Base-by-base conservation (phyloP, 2,113 vertebrate genomes). In the Anolis carolinensis region DNA sequence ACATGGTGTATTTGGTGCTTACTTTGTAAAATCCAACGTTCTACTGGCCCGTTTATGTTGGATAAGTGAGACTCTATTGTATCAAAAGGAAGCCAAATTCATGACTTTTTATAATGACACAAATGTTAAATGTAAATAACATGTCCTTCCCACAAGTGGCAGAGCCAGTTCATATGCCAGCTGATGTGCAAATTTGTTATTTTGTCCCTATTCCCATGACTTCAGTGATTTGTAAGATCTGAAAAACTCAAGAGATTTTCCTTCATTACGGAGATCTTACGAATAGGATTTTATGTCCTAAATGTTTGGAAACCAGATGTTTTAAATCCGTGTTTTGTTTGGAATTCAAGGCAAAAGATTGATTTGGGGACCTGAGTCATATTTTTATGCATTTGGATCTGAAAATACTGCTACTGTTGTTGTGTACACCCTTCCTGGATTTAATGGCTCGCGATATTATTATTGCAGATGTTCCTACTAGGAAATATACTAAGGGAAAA, bases 391-490 rank as follows among this genome's bases (percentile, higher is more conserved):
- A 34, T 85, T 11, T 23, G 32, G 76, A n/a, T 85, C 75, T 85
- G 32, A 21, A 85, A 79, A 79, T n/a, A n/a, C 18, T 55, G 14
- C 32, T 81, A 59, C 63, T 77, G 25, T 44, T 68, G 6, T 77
- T 82, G 36, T 27, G 77, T 63, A 85, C 63, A 59, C 20, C 36
- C 62, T 76, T 77, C 23, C 62, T 77, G 79, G 63, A 70, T 36
- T 16, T 77, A 70, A 87, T 77, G 13, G 25, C 77, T 39, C 62
- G 25, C 70, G n/a, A 25, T 5, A 55, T 82, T 14, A 72, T 85
- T 79, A 70, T 59, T 85, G 65, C 83, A 79, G 65, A 67, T 67
- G 62, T 84, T 84, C 50, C 32, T 59, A 6, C 32, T 83, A 36
- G 50, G 23, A 83, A 83, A 44, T 83, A 74, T 62, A 62, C 32